phyloP scores from a whole-genome alignment of 2,888 invertebrate species.

The Kuschelorhynchus macadamiae region DNA sequence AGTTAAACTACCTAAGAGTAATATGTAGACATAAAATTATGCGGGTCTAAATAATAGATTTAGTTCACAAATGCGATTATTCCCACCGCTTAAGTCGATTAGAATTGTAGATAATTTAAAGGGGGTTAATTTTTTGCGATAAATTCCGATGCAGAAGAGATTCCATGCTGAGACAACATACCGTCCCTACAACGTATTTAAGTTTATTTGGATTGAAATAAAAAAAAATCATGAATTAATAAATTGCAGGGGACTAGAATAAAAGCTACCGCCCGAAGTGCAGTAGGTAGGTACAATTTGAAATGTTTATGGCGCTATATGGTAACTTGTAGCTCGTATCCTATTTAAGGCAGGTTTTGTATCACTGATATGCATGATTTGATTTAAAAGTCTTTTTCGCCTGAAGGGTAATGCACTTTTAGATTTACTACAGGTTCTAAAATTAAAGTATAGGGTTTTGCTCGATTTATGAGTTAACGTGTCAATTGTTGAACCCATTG shows the following conservation, averaged over 20 bases:
- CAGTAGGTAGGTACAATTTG: constrained; percentile 40
- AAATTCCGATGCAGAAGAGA: constrained; percentile 17
- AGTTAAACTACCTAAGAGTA: constrained; percentile 16
- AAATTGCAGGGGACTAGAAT: constrained; percentile 37
- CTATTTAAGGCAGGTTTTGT: constrained; percentile 41
- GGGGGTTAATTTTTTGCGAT: constrained; percentile 55
- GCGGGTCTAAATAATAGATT: constrained; percentile 54
- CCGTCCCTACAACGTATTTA: constrained; percentile 27
- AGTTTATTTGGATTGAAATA: constrained; percentile 34
- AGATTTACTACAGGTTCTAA: constrained; percentile 4
- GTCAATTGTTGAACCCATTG: constrained; percentile 1
- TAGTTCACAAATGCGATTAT: constrained; percentile 43
- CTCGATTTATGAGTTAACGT: constrained; percentile 12
- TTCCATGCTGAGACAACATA: constrained; percentile 32
- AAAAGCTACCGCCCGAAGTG: constrained; percentile 42
- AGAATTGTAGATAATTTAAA: constrained; percentile 55
- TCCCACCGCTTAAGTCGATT: constrained; percentile 37
- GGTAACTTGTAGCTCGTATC: constrained; percentile 29
- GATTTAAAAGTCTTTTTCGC: constrained; percentile 31
- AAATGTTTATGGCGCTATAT: constrained; percentile 44
- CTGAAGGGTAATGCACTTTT: constrained; percentile 26
- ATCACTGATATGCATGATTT: constrained; percentile 45
- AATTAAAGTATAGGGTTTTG: constrained; percentile 11
- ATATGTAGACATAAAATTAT: constrained; percentile 44
- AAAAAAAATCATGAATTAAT: constrained; percentile 47